Evolutionary conservation across 1,140 invertebrate genomes (phyloP), one percentile per base, ranked within the genome.

Genomic region (Parapsyche elsis): DNA sequence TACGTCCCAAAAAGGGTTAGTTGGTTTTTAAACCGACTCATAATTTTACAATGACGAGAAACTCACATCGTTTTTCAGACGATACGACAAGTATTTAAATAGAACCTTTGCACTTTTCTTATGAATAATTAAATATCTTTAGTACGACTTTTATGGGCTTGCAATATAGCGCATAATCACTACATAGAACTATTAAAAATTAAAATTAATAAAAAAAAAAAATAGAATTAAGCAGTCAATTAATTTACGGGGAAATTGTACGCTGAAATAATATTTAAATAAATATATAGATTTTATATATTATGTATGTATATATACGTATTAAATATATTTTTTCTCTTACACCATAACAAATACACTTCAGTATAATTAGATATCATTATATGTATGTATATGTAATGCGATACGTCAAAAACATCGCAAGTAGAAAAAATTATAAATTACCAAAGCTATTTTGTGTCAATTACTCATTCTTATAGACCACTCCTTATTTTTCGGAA

Each of bases 231-330:
- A 67, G 64, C 49, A 16, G 75, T 77, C 75, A 77, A 77, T 77
- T 77, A 77, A 57, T 21, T 10, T 26, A 77, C 57, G 75, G 75
- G 75, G 75, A 77, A n/a, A 77, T 77, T 64, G 64, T 77, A 77
- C 75, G 75, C 75, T 77, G 75, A 77, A 23, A 19, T 73, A 46
- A 7, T 73, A 19, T 73, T 1, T 73, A 73, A 67, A 9, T 12
- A 73, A 67, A 9, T 12, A 26, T 30, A 67, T 67, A 67, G 64
- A 14, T 26, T 67, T 67, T 30, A 67, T 67, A 30, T 26, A 26
- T 12, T 5, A 67, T 67, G 12, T 38, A n/a, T n/a, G n/a, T n/a
- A 64, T 67, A 67, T 23, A 10, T 1, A 14, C 24, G 10, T 24
- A 23, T 67, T 12, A 67, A 67, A 67, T 67, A 26, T 61, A 7